These are phyloP conservation scores for Uropetala carovei DNA, from an alignment of 2,888 invertebrate species.

Conservation along the genomic window DNA sequence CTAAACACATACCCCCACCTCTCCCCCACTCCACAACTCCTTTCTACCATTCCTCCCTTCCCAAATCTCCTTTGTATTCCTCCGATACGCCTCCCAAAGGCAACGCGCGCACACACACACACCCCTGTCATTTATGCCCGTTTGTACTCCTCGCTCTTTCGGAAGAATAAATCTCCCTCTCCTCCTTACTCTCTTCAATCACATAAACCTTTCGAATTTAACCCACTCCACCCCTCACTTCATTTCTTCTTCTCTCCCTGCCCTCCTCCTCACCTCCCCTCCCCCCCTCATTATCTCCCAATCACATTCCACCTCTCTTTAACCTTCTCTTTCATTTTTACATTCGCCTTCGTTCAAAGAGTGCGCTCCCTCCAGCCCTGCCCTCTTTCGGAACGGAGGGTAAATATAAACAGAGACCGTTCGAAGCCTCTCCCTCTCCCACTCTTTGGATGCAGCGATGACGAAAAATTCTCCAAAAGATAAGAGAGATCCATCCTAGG, in stretches of 20 bases:
- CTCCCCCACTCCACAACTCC: no score
- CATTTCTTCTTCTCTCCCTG: no score
- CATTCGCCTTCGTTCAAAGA: not conserved
- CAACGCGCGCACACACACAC: no score
- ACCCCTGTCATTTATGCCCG: no score
- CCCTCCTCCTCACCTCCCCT: no score
- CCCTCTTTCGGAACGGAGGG: slow-evolving; percentile 13
- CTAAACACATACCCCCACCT: no score
- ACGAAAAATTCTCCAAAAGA: not conserved
- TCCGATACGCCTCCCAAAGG: no score
- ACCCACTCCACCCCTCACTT: no score
- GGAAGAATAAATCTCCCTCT: not conserved
- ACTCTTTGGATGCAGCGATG: not conserved
- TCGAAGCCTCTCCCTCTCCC: not conserved
- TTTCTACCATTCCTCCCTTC: no score
- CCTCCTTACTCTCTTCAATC: not conserved
- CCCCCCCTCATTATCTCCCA: no score
- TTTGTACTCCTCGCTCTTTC: not conserved
- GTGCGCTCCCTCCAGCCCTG: not conserved
- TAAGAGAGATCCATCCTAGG: not conserved
- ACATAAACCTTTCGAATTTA: not conserved
- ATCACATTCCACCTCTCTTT: not conserved
- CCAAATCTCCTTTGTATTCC: no score
- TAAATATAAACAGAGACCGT: slow-evolving; percentile 28
- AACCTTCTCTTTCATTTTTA: not conserved